These are phyloP conservation scores for Tragelaphus scriptus DNA, from an alignment of 2,113 vertebrate species.

Conservation along the genomic window DNA sequence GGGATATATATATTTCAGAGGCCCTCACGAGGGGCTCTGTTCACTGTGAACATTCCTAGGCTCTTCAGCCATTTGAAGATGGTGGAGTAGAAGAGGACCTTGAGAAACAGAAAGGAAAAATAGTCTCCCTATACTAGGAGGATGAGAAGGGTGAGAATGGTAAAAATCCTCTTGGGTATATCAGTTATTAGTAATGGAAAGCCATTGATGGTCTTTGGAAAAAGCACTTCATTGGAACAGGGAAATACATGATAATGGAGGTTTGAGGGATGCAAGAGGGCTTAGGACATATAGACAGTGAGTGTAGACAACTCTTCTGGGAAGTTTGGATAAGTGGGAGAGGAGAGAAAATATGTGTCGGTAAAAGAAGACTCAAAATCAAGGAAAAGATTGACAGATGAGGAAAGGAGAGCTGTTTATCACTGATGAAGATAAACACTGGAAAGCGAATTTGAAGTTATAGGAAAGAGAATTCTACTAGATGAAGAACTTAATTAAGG, in stretches of 20 bases:
- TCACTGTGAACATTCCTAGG: background rate
- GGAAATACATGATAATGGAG: background rate
- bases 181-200: background rate
- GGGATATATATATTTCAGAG: background rate
- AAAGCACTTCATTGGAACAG: background rate
- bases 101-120: background rate
- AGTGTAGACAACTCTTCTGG: background rate
- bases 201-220: background rate
- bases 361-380: background rate
- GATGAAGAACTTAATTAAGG: background rate
- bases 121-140: background rate
- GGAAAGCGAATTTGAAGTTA: background rate
- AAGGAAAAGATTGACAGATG: background rate
- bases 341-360: background rate
- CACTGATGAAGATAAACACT: background rate
- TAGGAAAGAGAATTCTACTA: background rate
- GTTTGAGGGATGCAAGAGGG: background rate
- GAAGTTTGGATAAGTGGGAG: background rate
- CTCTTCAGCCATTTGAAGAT: background rate
- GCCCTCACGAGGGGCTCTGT: background rate
- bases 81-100: background rate
- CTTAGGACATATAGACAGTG: background rate
- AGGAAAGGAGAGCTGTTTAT: background rate
- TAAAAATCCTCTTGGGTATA: background rate
- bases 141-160: background rate